These are phyloP conservation scores for Harpalus rufipes DNA, from an alignment of 2,888 invertebrate species.

Conservation along the genomic window DNA sequence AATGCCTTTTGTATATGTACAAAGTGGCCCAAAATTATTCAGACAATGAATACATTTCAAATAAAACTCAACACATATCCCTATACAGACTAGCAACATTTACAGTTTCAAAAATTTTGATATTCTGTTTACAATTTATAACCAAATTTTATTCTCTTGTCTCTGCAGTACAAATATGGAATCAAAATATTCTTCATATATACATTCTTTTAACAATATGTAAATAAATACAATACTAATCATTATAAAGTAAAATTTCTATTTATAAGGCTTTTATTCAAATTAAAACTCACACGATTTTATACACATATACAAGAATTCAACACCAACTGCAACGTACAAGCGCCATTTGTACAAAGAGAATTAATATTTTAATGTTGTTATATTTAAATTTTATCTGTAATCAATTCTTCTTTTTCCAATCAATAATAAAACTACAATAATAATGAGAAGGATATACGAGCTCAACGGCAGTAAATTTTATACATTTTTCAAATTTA, in stretches of 20 bases:
- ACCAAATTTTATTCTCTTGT: not conserved
- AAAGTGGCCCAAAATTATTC: conserved; percentile 64
- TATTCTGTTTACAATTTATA: not conserved
- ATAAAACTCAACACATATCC: conserved; percentile 15
- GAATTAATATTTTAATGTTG: conserved; percentile 28
- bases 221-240: not conserved
- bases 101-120: conserved; percentile 12
- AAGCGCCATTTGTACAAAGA: conserved; percentile 35
- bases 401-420: conserved; percentile 8
- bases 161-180: conserved; percentile 17
- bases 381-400: conserved; percentile 2
- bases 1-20: conserved; percentile 58
- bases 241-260: not conserved
- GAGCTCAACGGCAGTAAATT: too few species aligned
- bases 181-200: conserved; percentile 25
- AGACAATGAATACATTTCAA: conserved; percentile 25
- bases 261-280: conserved; percentile 1
- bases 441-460: too few species aligned
- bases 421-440: not conserved
- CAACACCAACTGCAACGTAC: conserved; percentile 44
- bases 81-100: conserved; percentile 1
- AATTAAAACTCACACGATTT: conserved; percentile 18
- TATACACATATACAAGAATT: conserved; percentile 32
- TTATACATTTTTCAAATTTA: too few species aligned
- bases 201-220: not conserved